Conservation (phyloP, 2,113 vertebrate genomes). For the Syrmaticus mikado region DNA sequence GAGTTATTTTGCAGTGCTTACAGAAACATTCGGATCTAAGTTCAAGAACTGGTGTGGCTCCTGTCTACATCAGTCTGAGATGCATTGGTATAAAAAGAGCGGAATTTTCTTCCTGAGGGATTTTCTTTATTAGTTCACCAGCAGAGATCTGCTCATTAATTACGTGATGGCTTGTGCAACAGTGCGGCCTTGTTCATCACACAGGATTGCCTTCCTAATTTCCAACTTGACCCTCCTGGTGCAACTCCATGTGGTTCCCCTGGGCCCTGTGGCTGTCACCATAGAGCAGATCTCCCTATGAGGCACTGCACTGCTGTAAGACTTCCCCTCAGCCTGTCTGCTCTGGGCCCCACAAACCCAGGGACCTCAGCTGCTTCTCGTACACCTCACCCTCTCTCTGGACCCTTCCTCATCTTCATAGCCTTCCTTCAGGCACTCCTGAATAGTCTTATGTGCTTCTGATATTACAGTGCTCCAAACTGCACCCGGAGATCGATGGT, state of each 20-base stretch:
- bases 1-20: neutral
- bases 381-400: neutral
- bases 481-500: neutral
- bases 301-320: neutral
- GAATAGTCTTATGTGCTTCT: neutral
- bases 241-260: neutral
- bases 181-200: neutral
- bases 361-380: neutral
- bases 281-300: neutral
- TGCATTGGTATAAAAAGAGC: neutral
- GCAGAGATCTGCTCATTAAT: neutral
- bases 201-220: neutral
- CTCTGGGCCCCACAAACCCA: neutral
- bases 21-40: neutral
- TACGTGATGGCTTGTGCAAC: neutral
- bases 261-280: neutral
- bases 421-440: neutral
- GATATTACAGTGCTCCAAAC: neutral
- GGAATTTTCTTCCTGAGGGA: neutral
- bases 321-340: neutral
- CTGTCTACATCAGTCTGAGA: neutral
- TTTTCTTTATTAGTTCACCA: neutral
- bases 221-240: neutral
- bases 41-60: neutral
- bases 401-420: neutral